A percentile compares a stretch with the other conserved stretches of the same genome.
phyloP scores from a whole-genome alignment of 1,140 invertebrate genomes.

The Atopsyche davidsoni region DNA sequence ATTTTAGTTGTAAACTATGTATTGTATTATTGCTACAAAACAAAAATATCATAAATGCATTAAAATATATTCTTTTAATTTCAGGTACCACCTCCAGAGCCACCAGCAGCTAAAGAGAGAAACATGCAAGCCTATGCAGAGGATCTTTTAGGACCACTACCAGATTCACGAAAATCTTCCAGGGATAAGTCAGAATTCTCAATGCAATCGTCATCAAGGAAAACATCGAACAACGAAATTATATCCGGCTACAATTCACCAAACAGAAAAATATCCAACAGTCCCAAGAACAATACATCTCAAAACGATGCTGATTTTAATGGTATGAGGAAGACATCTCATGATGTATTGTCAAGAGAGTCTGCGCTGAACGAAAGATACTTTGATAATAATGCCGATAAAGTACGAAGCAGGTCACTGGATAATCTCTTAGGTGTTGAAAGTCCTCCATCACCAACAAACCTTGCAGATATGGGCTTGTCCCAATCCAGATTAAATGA shows the following conservation, averaged over 20 bases:
- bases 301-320: constrained; percentile 37
- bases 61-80: constrained; percentile 25
- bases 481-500: constrained; percentile 81
- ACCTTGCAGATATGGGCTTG: constrained; percentile 64
- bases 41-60: too few species aligned
- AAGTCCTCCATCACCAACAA: constrained; percentile 46
- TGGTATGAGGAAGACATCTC: constrained; percentile 60
- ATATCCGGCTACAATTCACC: constrained; percentile 27
- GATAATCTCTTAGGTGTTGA: constrained; percentile 65
- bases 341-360: constrained; percentile 72
- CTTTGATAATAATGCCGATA: constrained; percentile 69
- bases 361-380: constrained; percentile 84
- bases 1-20: background rate
- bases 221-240: constrained; percentile 29
- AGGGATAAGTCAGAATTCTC: constrained; percentile 33
- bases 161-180: constrained; percentile 38
- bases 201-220: constrained; percentile 27
- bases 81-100: constrained; percentile 51
- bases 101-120: constrained; percentile 43
- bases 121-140: constrained; percentile 27
- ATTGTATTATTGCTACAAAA: background rate
- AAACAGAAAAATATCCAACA: constrained; percentile 22
- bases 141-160: constrained; percentile 26
- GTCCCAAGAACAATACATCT: constrained; percentile 25
- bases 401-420: constrained; percentile 71